phyloP scores from a whole-genome alignment of 2,113 vertebrate species.

The Bubalus kerabau region DNA sequence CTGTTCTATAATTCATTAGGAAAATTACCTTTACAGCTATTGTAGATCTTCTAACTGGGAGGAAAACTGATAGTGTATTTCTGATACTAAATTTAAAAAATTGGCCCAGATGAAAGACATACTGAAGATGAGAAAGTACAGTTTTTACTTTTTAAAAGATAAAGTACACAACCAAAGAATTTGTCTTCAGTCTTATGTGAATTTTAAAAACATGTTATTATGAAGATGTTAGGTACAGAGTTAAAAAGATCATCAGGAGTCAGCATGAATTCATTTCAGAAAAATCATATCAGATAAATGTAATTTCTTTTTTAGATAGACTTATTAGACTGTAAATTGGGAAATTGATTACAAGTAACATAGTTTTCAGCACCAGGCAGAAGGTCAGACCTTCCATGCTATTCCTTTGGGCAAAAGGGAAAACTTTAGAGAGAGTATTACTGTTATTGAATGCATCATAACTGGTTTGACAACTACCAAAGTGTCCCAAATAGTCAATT shows the following conservation, averaged over 20 bases:
- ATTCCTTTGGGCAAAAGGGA: background rate
- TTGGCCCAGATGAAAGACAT: background rate
- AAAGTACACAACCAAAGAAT: background rate
- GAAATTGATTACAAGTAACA: background rate
- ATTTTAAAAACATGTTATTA: background rate
- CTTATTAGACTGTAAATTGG: background rate
- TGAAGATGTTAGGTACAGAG: background rate
- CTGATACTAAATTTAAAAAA: background rate
- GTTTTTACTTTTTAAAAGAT: background rate
- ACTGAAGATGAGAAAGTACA: background rate
- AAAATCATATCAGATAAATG: background rate
- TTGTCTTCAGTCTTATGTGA: background rate
- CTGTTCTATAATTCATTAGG: background rate
- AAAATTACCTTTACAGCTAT: background rate
- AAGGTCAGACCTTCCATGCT: background rate
- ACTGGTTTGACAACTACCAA: background rate
- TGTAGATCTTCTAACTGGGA: background rate
- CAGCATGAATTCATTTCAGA: background rate
- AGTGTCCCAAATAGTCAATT: background rate
- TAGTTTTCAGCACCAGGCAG: background rate
- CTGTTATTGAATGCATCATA: background rate
- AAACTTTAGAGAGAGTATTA: background rate
- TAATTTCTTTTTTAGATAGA: conserved; percentile 13
- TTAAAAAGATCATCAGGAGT: background rate
- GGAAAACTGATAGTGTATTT: background rate